Percentiles rank a stretch among this genome's conserved stretches.
phyloP scores from a whole-genome alignment of 2,888 invertebrate genomes.

The Mantis religiosa region DNA sequence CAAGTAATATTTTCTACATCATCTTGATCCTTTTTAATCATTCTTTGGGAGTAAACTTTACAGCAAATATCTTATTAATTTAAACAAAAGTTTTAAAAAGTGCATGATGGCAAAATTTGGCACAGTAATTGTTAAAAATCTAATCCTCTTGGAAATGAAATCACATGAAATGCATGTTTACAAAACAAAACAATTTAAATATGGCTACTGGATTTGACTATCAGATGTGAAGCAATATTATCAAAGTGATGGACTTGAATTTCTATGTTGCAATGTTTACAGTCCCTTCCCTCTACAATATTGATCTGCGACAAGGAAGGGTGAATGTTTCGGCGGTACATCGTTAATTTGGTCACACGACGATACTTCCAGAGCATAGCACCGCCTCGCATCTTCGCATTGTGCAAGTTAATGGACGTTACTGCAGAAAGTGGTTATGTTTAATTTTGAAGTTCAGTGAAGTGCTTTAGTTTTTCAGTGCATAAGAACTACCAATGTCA shows the following conservation, averaged over 20 bases:
- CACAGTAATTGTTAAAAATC: neutral
- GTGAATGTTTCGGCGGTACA: conserved; percentile 4
- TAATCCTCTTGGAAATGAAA: neutral
- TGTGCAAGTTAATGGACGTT: neutral
- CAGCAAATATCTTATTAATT: neutral
- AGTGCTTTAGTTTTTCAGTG: neutral
- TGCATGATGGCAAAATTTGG: neutral
- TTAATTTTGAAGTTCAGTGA: neutral
- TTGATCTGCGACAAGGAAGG: conserved; percentile 24
- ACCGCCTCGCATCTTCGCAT: neutral
- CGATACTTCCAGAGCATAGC: conserved; percentile 5
- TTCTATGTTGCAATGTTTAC: conserved; percentile 26
- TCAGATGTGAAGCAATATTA: neutral
- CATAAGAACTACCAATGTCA: neutral
- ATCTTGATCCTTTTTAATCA: neutral
- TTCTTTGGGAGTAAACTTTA: neutral
- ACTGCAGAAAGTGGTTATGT: neutral
- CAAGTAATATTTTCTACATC: neutral
- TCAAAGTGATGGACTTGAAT: conserved; percentile 14
- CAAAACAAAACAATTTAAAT: neutral
- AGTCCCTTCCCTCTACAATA: conserved; percentile 25
- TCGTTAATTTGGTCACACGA: conserved; percentile 8
- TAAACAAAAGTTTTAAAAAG: neutral
- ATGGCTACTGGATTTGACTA: neutral
- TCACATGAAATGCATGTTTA: neutral